Evolutionary conservation across 2,888 invertebrate genomes (phyloP).

Genomic region (Sabatieria punctata): DNA sequence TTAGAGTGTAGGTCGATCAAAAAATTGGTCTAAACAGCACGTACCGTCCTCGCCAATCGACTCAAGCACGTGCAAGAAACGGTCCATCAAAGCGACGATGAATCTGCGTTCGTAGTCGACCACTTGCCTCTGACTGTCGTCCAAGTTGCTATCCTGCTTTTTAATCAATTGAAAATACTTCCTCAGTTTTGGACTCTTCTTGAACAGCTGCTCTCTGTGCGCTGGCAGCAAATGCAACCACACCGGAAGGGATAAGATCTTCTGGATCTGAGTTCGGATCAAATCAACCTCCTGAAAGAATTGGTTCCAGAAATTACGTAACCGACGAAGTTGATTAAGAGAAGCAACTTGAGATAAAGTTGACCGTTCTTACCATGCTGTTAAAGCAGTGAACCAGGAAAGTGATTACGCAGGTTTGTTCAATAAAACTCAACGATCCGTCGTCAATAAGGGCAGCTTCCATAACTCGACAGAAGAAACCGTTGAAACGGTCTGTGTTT

Average conservation of each 20-base stretch:
- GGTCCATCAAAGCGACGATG: constrained; percentile 63
- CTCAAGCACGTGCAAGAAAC: constrained; percentile 65
- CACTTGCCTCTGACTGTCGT: constrained; percentile 7
- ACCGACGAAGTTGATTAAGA: constrained; percentile 1
- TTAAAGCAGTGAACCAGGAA: constrained; percentile 93
- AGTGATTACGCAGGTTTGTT: constrained; percentile 69
- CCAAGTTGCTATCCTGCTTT: constrained; percentile 49
- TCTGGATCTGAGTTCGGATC: constrained; percentile 74
- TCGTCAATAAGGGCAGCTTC: constrained; percentile 44
- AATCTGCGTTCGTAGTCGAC: neutral
- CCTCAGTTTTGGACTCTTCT: constrained; percentile 65
- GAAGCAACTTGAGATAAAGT: constrained; percentile 3
- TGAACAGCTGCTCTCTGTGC: constrained; percentile 67
- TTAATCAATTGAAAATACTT: constrained; percentile 78
- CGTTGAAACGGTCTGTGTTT: constrained; percentile 27
- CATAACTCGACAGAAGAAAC: constrained; percentile 30
- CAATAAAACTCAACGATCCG: constrained; percentile 40
- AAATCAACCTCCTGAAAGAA: constrained; percentile 58
- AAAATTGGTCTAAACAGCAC: too few species aligned
- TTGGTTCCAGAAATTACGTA: constrained; percentile 6
- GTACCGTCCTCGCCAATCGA: constrained; percentile 43
- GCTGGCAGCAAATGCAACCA: constrained; percentile 70
- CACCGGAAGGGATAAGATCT: constrained; percentile 75
- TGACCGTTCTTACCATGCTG: constrained; percentile 50
- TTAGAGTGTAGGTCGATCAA: too few species aligned